Evolutionary conservation across 2,888 invertebrate species (phyloP).

Genomic region (Steinernema hermaphroditum): DNA sequence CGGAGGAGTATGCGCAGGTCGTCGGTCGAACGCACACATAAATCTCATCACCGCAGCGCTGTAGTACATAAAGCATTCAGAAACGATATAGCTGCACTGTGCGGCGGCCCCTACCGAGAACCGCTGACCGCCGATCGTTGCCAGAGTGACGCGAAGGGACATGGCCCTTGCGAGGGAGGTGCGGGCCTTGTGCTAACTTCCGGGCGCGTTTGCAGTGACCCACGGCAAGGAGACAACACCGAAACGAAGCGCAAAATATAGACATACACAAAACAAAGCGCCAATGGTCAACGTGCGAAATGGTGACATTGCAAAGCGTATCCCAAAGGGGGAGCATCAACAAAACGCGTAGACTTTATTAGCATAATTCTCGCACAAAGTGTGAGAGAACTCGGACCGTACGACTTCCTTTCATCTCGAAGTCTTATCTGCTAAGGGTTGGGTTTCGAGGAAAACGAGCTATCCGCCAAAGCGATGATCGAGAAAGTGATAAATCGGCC

Average conservation of each 20-base stretch:
- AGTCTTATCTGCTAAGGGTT: background rate
- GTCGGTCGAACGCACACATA: background rate
- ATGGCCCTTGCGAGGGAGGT: background rate
- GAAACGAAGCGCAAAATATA: too few relatives aligned
- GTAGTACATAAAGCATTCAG: slow-evolving; percentile 11
- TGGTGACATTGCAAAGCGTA: too few relatives aligned
- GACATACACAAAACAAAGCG: too few relatives aligned
- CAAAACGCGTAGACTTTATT: background rate
- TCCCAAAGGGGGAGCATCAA: too few relatives aligned
- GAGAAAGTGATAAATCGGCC: slow-evolving; percentile 9
- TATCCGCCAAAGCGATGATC: background rate
- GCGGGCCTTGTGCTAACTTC: background rate
- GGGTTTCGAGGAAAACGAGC: background rate
- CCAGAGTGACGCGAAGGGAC: slow-evolving; percentile 23
- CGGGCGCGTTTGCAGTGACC: background rate
- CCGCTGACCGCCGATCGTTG: slow-evolving; percentile 19
- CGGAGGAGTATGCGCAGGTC: slow-evolving; percentile 22
- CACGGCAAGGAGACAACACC: background rate
- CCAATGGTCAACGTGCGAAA: too few relatives aligned
- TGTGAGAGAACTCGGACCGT: background rate
- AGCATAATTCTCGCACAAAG: background rate
- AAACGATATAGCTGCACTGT: background rate
- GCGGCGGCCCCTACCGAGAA: slow-evolving; percentile 4
- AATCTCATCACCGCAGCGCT: slow-evolving; percentile 9
- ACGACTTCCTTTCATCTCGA: background rate